Evolutionary conservation across 2,888 invertebrate genomes (phyloP).

Genomic region (Pyrocoelia pectoralis): DNA sequence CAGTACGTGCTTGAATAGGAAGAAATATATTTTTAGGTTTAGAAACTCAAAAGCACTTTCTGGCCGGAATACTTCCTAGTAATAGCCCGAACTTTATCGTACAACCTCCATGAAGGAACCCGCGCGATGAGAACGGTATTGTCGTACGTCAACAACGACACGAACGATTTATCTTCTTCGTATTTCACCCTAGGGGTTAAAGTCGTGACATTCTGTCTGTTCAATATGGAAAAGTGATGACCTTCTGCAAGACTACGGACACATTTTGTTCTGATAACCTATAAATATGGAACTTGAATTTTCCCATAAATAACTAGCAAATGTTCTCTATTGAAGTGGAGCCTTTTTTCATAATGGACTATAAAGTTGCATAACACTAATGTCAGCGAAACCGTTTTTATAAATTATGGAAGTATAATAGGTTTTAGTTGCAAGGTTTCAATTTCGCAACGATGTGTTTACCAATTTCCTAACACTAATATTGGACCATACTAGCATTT

Average conservation of each 20-base stretch:
- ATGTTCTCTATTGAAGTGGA: constrained; percentile 21
- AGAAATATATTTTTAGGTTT: constrained; percentile 20
- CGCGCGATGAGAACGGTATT: constrained; percentile 47
- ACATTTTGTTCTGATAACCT: constrained; percentile 30
- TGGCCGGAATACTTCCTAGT: constrained; percentile 31
- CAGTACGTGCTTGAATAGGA: constrained; percentile 18
- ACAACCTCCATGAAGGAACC: constrained; percentile 24
- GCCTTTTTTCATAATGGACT: constrained; percentile 23
- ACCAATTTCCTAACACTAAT: constrained; percentile 45
- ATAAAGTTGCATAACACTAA: constrained; percentile 41
- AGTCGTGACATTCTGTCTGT: constrained; percentile 52
- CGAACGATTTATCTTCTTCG: constrained; percentile 57
- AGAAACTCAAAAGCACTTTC: constrained; percentile 16
- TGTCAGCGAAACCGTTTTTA: constrained; percentile 39
- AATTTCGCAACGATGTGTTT: constrained; percentile 53
- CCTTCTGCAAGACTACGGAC: constrained; percentile 38
- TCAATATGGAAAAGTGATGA: constrained; percentile 46
- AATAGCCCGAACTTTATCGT: constrained; percentile 41
- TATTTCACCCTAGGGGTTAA: constrained; percentile 53
- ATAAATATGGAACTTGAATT: constrained; percentile 31
- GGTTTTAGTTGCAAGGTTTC: constrained; percentile 47
- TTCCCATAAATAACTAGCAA: constrained; percentile 21
- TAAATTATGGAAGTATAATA: constrained; percentile 50
- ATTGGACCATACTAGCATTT: neutral
- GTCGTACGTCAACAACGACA: constrained; percentile 57